Conservation (phyloP, 1,140 invertebrate genomes). For the Stratiolaelaps scimitus region DNA sequence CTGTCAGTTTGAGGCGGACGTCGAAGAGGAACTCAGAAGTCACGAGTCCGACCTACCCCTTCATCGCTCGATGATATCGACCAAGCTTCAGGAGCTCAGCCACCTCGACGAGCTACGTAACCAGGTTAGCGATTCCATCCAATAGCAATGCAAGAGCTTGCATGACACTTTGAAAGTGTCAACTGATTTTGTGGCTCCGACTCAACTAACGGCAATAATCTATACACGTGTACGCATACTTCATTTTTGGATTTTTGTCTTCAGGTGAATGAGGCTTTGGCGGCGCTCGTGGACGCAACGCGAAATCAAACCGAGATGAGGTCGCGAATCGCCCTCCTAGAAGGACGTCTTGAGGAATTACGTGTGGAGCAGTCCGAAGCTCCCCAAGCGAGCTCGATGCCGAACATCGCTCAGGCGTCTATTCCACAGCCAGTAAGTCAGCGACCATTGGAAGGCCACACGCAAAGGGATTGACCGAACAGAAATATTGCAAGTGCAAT, state of each 20-base stretch:
- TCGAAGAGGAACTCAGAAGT: background rate
- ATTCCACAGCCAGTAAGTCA: background rate
- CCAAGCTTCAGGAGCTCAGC: slow-evolving; percentile 10
- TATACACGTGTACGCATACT: too few relatives aligned
- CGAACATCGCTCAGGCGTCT: background rate
- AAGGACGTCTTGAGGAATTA: slow-evolving; percentile 21
- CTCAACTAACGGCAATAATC: too few relatives aligned
- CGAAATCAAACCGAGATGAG: slow-evolving; percentile 6
- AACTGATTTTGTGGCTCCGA: too few relatives aligned
- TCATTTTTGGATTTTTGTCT: too few relatives aligned
- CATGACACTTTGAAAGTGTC: too few relatives aligned
- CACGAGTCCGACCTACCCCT: slow-evolving; percentile 2
- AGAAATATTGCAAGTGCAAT: too few relatives aligned
- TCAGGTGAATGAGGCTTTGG: slow-evolving; percentile 6
- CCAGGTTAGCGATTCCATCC: background rate
- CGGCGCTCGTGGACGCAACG: slow-evolving; percentile 11
- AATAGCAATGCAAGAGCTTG: too few relatives aligned
- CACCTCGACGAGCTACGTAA: slow-evolving; percentile 17
- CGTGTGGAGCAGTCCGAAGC: background rate
- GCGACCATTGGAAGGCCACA: too few relatives aligned
- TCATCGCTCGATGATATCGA: background rate
- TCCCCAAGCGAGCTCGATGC: background rate
- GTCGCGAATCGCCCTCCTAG: slow-evolving; percentile 1
- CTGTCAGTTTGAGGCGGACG: background rate
- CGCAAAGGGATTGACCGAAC: too few relatives aligned